Evolutionary conservation across 2,113 vertebrate species (phyloP).

Genomic region (Erinaceus europaeus): DNA sequence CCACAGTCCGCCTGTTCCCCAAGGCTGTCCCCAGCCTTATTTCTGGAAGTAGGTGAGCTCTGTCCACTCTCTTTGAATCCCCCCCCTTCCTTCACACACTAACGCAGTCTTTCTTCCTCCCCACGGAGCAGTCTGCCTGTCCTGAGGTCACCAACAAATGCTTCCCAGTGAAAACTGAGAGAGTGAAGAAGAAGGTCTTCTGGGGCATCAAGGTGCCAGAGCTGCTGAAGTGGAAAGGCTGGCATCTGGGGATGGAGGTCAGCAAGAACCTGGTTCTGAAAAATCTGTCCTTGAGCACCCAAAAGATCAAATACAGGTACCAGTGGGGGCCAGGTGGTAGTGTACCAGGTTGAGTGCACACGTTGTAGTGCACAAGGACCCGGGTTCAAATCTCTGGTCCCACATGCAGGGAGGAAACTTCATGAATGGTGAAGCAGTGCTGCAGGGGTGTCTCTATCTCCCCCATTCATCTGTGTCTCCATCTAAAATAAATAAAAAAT

Average conservation of each 20-base stretch:
- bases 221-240: constrained; percentile 89
- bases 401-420: too few relatives aligned
- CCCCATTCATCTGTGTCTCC: too few relatives aligned
- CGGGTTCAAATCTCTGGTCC: too few relatives aligned
- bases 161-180: constrained; percentile 48
- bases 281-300: constrained; percentile 87
- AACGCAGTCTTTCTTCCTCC: background rate
- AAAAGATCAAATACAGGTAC: constrained; percentile 90
- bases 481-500: too few relatives aligned
- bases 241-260: constrained; percentile 87
- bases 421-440: too few relatives aligned
- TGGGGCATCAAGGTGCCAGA: constrained; percentile 88
- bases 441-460: too few relatives aligned
- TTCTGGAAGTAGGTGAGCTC: background rate
- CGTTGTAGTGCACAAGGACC: too few relatives aligned
- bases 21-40: too few relatives aligned
- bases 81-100: too few relatives aligned
- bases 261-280: constrained; percentile 88
- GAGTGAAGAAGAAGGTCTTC: constrained; percentile 78
- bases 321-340: too few relatives aligned
- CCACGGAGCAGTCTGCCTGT: background rate
- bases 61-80: background rate
- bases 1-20: background rate
- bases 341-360: too few relatives aligned
- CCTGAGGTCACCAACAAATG: background rate